Conservation (phyloP, 2,797 vertebrate genomes). For the Sebastes diploproa region DNA sequence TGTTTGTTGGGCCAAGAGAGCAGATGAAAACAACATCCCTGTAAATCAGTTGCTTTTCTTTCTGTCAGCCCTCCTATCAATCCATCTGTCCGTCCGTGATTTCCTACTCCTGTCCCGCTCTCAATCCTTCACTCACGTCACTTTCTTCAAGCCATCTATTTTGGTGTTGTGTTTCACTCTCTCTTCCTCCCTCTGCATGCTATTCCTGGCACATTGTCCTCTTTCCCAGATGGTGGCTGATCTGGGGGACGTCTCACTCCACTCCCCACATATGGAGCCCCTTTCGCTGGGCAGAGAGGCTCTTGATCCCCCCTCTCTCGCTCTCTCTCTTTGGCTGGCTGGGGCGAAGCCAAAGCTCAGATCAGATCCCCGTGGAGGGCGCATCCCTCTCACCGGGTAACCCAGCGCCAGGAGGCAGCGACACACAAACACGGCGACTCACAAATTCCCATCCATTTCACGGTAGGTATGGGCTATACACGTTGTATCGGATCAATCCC, state of each 20-base stretch:
- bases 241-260: constrained; percentile 58
- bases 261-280: constrained; percentile 64
- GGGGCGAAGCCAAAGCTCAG: constrained; percentile 39
- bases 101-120: constrained; percentile 10
- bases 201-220: constrained; percentile 49
- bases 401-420: not conserved
- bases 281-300: constrained; percentile 54
- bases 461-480: not conserved
- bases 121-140: constrained; percentile 34
- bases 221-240: constrained; percentile 68
- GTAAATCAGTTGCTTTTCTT: constrained; percentile 56
- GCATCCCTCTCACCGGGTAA: constrained; percentile 31
- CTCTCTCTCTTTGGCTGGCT: constrained; percentile 28
- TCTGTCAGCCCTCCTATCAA: constrained; percentile 44
- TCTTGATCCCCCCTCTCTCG: constrained; percentile 21
- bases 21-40: constrained; percentile 59
- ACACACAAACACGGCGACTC: not conserved
- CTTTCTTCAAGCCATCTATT: constrained; percentile 31
- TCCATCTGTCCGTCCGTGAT: constrained; percentile 28
- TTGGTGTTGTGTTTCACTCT: not conserved
- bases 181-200: constrained; percentile 6
- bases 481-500: not conserved
- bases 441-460: constrained; percentile 11
- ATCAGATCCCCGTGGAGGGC: constrained; percentile 33
- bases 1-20: constrained; percentile 49